phyloP scores from a whole-genome alignment of 2,113 vertebrate genomes.

The Chunga burmeisteri region DNA sequence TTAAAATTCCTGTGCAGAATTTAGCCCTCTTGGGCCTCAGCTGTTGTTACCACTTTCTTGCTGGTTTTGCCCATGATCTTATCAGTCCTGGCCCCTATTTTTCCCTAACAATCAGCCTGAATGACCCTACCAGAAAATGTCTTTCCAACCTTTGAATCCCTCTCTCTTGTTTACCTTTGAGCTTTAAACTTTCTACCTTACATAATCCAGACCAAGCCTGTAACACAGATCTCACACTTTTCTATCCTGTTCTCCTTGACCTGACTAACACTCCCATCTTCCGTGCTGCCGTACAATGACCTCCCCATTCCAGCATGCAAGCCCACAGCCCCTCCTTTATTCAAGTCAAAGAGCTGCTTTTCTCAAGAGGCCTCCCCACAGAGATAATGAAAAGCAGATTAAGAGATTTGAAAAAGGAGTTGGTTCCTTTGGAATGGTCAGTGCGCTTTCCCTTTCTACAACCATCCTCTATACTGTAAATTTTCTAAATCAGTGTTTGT shows the following conservation, averaged over 20 bases:
- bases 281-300: neutral
- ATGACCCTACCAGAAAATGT: neutral
- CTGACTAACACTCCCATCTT: constrained; percentile 31
- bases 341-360: constrained; percentile 65
- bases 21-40: neutral
- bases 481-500: constrained; percentile 48
- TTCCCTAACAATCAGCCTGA: neutral
- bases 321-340: constrained; percentile 56
- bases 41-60: neutral
- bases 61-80: constrained; percentile 23
- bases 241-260: constrained; percentile 50
- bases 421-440: constrained; percentile 59
- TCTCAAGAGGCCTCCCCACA: constrained; percentile 65
- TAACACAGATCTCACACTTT: constrained; percentile 47
- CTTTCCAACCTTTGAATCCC: neutral
- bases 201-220: constrained; percentile 11
- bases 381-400: constrained; percentile 72
- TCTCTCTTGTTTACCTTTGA: constrained; percentile 13
- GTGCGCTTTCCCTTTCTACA: constrained; percentile 56
- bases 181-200: constrained; percentile 22
- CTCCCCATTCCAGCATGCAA: constrained; percentile 44
- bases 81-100: neutral
- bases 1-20: neutral
- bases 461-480: constrained; percentile 49
- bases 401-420: constrained; percentile 61